Evolutionary conservation across 2,797 vertebrate genomes (phyloP), one percentile per base, ranked within the genome.

Genomic region (Acestrorhynchus altus): DNA sequence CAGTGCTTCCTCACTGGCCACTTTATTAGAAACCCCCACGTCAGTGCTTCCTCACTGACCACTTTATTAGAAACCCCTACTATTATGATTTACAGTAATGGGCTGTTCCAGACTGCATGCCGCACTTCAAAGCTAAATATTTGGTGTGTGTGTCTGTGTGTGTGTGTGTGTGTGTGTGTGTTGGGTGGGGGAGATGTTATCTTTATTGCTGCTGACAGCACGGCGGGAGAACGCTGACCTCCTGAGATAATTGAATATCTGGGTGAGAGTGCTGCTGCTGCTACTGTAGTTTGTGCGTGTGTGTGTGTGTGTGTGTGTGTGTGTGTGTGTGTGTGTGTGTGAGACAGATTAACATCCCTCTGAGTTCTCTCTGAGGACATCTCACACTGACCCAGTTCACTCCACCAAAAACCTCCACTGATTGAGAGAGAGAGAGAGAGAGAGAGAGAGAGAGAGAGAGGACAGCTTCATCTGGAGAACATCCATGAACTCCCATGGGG

Each of bases 211-310:
- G 31, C 35, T 72, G 73, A 81, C 61, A 16, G 73, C 24, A 18
- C 44, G 67, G 66, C 40, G 20, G 20, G 69, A 64, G 72, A 80
- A 76, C 59, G 71, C 65, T 73, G 72, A 81, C 78, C 79, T 75
- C 72, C 71, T 68, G 60, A 57, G 57, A 82, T 77, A 80, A 82
- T 82, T 81, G 65, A 77, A 79, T 79, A 80, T 67, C 42, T 80
- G 60, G 22, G 71, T 65, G 70, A 66, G 60, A 51, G 28, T 49
- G 52, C 40, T 40, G 22, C 51, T 24, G 39, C 42, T 20, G 15
- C 24, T 8, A n/a, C n/a, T n/a, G n/a, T n/a, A n/a, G 8, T 65
- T 20, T 8, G 47, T 52, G 61, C 26, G 60, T 52, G 72, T 35
- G 24, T 20, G n/a, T 15, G 40, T 46, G 24, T 31, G 26, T 24